Conservation (phyloP, 2,797 vertebrate species). For the Alcedo quadribrachys region DNA sequence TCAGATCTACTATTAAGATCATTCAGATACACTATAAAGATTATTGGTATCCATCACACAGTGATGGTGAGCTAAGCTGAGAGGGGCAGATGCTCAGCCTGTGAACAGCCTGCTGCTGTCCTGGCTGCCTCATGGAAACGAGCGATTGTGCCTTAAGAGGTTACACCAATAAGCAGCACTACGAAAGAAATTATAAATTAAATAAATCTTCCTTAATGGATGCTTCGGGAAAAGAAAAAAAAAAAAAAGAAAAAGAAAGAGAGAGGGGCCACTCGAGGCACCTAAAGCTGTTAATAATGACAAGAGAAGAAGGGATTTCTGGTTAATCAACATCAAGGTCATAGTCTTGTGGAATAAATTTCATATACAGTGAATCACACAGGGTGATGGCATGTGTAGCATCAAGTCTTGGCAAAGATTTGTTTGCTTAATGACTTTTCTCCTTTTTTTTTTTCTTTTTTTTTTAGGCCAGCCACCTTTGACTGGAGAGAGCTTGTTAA, state of each 20-base stretch:
- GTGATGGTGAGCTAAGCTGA: background rate
- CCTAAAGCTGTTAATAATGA: slow-evolving; percentile 64
- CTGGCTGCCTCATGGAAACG: background rate
- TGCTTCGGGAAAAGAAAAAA: background rate
- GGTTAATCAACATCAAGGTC: slow-evolving; percentile 70
- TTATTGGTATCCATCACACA: no score
- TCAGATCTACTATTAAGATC: no score
- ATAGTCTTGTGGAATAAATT: slow-evolving; percentile 65
- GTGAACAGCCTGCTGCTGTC: fast-evolving
- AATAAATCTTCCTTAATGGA: slow-evolving; percentile 25
- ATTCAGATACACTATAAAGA: no score
- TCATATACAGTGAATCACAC: slow-evolving; percentile 58
- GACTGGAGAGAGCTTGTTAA: slow-evolving; percentile 68
- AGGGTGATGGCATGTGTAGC: slow-evolving; percentile 61
- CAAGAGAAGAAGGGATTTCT: slow-evolving; percentile 61
- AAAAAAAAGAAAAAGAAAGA: background rate
- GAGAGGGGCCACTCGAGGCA: background rate
- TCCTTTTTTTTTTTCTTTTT: background rate
- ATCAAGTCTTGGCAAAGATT: slow-evolving; percentile 67
- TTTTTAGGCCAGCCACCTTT: slow-evolving; percentile 66
- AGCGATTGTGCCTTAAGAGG: background rate
- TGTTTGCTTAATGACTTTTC: slow-evolving; percentile 73
- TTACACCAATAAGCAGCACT: background rate
- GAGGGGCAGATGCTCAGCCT: background rate
- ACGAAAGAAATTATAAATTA: slow-evolving; percentile 21